Evolutionary conservation across 2,888 invertebrate genomes (phyloP).

Genomic region (Euplagia quadripunctaria): DNA sequence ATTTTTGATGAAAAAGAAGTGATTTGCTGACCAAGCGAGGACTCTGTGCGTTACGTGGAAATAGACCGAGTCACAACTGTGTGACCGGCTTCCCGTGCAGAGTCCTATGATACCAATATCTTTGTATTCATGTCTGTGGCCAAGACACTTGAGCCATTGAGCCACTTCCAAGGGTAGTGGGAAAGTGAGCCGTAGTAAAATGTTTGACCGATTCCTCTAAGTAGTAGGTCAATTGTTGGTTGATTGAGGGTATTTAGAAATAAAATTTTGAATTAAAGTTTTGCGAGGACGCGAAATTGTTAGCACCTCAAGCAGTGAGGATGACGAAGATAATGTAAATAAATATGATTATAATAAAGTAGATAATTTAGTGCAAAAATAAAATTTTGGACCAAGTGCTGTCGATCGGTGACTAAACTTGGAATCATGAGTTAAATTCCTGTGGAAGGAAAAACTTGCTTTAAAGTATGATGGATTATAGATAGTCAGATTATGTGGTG

Average conservation of each 20-base stretch:
- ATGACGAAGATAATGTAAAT: slow-evolving; percentile 60
- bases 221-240: slow-evolving; percentile 59
- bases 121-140: slow-evolving; percentile 20
- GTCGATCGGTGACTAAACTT: slow-evolving; percentile 67
- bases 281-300: slow-evolving; percentile 32
- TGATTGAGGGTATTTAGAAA: slow-evolving; percentile 54
- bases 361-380: slow-evolving; percentile 58
- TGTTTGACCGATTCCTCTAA: slow-evolving; percentile 58
- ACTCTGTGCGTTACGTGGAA: slow-evolving; percentile 97
- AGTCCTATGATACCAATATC: slow-evolving; percentile 62
- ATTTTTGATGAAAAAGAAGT: slow-evolving; percentile 95
- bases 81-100: slow-evolving; percentile 88
- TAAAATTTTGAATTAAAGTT: slow-evolving; percentile 44
- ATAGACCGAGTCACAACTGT: slow-evolving; percentile 96
- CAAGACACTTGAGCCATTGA: slow-evolving; percentile 15
- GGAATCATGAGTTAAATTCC: slow-evolving; percentile 6
- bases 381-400: slow-evolving; percentile 82
- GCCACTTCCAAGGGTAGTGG: slow-evolving; percentile 38
- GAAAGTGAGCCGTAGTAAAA: slow-evolving; percentile 40
- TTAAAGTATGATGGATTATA: not conserved
- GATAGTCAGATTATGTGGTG: not conserved
- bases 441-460: not conserved
- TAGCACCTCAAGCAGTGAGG: slow-evolving; percentile 36
- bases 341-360: slow-evolving; percentile 54
- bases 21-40: slow-evolving; percentile 98